A percentile compares a stretch with the other conserved stretches of the same genome.
Conservation (phyloP, 2,888 invertebrate species). For the Pterostichus niger region DNA sequence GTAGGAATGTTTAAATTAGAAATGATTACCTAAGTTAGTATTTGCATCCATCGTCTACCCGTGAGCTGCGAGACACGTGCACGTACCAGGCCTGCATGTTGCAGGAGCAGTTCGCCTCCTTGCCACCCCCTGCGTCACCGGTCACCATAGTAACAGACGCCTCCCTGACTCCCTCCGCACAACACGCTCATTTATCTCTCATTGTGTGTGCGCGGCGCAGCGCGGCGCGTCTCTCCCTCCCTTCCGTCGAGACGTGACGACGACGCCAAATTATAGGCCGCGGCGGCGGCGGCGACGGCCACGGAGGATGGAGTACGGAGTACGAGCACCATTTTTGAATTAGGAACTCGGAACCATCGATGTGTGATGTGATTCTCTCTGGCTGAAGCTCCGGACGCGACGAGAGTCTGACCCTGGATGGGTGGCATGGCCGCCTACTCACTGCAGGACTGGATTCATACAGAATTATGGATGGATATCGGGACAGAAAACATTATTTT, state of each 20-base stretch:
- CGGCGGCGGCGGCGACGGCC: constrained; percentile 65
- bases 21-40: too few species aligned
- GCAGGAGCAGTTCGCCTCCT: too few species aligned
- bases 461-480: background rate
- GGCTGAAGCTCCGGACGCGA: background rate
- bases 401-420: constrained; percentile 37
- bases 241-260: constrained; percentile 59
- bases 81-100: too few species aligned
- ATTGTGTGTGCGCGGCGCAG: constrained; percentile 70
- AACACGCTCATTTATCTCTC: constrained; percentile 63
- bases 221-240: constrained; percentile 72
- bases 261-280: constrained; percentile 69
- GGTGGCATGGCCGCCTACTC: background rate
- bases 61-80: too few species aligned
- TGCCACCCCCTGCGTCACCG: constrained; percentile 1
- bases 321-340: constrained; percentile 65
- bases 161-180: constrained; percentile 21
- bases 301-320: constrained; percentile 50
- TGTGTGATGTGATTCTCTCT: constrained; percentile 61
- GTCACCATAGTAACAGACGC: constrained; percentile 44
- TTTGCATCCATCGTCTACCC: too few species aligned
- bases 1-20: too few species aligned
- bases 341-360: constrained; percentile 67
- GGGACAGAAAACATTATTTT: too few species aligned
- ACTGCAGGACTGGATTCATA: constrained; percentile 4